Evolutionary conservation across 2,888 invertebrate species (phyloP), one percentile per base, ranked within the genome.

Genomic region (Limenitis arthemis): DNA sequence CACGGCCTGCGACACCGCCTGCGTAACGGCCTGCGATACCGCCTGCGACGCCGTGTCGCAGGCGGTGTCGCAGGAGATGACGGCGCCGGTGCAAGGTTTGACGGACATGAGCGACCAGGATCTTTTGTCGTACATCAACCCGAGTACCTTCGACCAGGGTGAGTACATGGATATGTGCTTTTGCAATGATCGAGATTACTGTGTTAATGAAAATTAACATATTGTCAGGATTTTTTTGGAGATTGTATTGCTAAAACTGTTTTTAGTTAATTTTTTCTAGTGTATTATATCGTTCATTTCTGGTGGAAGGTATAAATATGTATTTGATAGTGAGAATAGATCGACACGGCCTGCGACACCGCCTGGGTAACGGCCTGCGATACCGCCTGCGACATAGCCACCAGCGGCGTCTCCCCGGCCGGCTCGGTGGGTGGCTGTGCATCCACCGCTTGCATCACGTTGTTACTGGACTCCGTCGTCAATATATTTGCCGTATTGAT

Each of bases 51-150:
- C 82, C 30, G 87, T 87, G 49, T 80, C 81, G 56, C 82, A 85
- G 62, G 84, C 83, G 56, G 86, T 86, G 44, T 73, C 78, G 55
- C 84, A 86, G 63, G 87, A 87, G 68, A 88, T 89, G 75, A 74
- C 81, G 62, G 87, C 89, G 89, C 79, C 92, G 87, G 86, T 85
- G 48, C 92, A 92, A 70, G 90, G 93, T 43, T 88, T 95, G 63
- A 92, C 93, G 8, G 91, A 92, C 66, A 94, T 96, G 91, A 94
- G 94, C 59, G 95, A 95, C 76, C 93, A 93, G 77, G 95, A 96
- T 81, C 88, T 96, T 63, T 89, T 96, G 64, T 94, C 93, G 75
- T 94, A 94, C 80, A 95, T 96, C 64, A 95, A 95, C 86, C 94
- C 95, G 47, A 93, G 92, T 87, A 94, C 94, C 76, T 95, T 96